These are phyloP conservation scores for Argyresthia goedartella DNA, from an alignment of 2,888 invertebrate genomes.

Conservation along the genomic window DNA sequence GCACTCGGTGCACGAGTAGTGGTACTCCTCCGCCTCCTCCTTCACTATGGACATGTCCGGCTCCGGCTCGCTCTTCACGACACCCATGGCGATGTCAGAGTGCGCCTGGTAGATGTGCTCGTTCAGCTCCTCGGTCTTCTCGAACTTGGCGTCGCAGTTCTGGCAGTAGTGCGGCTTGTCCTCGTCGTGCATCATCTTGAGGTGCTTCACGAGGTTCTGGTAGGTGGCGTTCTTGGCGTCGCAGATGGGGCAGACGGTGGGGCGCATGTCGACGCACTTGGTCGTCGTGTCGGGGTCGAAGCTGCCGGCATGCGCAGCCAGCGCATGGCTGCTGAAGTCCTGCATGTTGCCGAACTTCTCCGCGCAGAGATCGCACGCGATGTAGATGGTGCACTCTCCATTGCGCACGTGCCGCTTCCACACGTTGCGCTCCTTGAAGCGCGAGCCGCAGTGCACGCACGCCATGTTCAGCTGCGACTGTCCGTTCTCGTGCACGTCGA, in stretches of 20 bases:
- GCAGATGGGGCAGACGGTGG: constrained; percentile 67
- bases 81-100: constrained; percentile 51
- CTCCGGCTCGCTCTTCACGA: constrained; percentile 29
- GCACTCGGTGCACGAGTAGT: constrained; percentile 73
- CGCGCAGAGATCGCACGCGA: constrained; percentile 63
- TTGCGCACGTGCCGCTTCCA: constrained; percentile 63
- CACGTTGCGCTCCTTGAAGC: constrained; percentile 54
- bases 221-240: constrained; percentile 67
- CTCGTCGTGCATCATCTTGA: constrained; percentile 58
- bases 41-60: constrained; percentile 62
- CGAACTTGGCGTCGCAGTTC: constrained; percentile 70
- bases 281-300: constrained; percentile 51
- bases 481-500: constrained; percentile 62
- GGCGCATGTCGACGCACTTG: constrained; percentile 58
- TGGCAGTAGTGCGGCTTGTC: constrained; percentile 69
- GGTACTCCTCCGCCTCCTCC: constrained; percentile 63
- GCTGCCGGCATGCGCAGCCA: constrained; percentile 53
- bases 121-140: constrained; percentile 66
- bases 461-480: constrained; percentile 48
- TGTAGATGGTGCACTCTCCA: constrained; percentile 72
- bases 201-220: constrained; percentile 70
- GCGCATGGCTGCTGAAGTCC: constrained; percentile 61
- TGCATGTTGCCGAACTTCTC: constrained; percentile 54
- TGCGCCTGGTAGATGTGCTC: constrained; percentile 72
- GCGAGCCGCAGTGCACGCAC: constrained; percentile 55